Evolutionary conservation across 2,113 vertebrate genomes (phyloP), one percentile per base, ranked within the genome.

Genomic region (Stegastes partitus): DNA sequence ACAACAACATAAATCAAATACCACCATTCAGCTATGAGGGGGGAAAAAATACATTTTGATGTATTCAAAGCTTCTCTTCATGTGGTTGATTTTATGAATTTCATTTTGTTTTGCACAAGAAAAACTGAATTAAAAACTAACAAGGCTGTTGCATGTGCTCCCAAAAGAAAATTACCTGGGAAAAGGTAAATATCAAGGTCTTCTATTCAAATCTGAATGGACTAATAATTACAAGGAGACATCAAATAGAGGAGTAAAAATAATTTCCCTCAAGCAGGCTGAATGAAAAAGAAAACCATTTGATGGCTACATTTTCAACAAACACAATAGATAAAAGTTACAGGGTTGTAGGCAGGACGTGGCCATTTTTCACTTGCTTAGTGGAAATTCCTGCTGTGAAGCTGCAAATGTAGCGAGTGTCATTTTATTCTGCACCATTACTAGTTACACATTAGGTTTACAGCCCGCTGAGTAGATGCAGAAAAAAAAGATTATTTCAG

Each of bases 191-290:
- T 26, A 31, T 72, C 31, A 50, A 69, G 37, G 49, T n/a, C 31
- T n/a, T 62, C 51, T 50, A 42, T 28, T 34, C 4, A 63, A 62
- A 56, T 68, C 5, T 49, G 19, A 56, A 63, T 37, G 5, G 6
- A 66, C 11, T 37, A 64, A 53, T 64, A 74, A 63, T 49, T 68
- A n/a, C 42, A 51, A 31, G 39, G n/a, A 62, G 45, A 42, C 11
- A 69, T 63, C 49, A 22, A 50, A 49, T 42, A 49, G 14, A 42
- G 7, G 4, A 28, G 18, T 58, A 28, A 25, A 44, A 54, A 23
- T 2, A 1, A 49, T 59, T 58, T 58, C 5, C 4, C 22, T 76
- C 2, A 19, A 3, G 11, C 55, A 19, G 34, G 21, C 19, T 57
- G 39, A 16, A 37, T 47, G 26, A 37, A 54, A 55, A 47, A 15